These are phyloP conservation scores for Cnemophilus loriae DNA, from an alignment of 2,113 vertebrate species.

Conservation along the genomic window DNA sequence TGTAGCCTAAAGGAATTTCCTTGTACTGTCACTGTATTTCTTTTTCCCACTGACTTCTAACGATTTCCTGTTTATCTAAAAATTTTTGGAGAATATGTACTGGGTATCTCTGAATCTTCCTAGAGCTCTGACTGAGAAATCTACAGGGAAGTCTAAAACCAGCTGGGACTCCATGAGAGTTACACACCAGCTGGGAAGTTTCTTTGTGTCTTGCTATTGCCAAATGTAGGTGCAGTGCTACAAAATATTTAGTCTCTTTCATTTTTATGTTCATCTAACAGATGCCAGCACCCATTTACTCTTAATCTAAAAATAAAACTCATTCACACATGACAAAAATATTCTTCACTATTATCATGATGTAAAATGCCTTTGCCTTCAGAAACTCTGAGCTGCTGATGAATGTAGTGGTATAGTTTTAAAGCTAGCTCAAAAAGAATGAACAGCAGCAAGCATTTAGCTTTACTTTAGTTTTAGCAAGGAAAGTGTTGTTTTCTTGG, in stretches of 20 bases:
- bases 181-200: not conserved
- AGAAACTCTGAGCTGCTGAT: not conserved
- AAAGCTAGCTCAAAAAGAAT: not conserved
- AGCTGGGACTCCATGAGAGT: not conserved
- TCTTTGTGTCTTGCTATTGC: not conserved
- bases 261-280: slow-evolving; percentile 1
- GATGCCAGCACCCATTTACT: not conserved
- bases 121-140: not conserved
- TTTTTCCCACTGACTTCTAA: not conserved
- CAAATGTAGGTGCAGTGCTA: not conserved
- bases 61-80: not conserved
- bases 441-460: not conserved
- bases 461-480: not conserved
- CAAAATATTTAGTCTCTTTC: not conserved
- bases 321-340: not conserved
- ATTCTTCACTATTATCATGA: not conserved
- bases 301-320: slow-evolving; percentile 16
- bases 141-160: not conserved
- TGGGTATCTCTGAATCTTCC: not conserved
- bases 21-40: not conserved
- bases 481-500: not conserved
- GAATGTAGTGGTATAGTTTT: not conserved
- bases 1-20: not conserved
- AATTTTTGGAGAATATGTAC: not conserved
- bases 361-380: not conserved